A percentile compares a stretch with the other conserved stretches of the same genome.
These are phyloP conservation scores for Sesia bembeciformis DNA, from an alignment of 2,888 invertebrate genomes.

Conservation along the genomic window DNA sequence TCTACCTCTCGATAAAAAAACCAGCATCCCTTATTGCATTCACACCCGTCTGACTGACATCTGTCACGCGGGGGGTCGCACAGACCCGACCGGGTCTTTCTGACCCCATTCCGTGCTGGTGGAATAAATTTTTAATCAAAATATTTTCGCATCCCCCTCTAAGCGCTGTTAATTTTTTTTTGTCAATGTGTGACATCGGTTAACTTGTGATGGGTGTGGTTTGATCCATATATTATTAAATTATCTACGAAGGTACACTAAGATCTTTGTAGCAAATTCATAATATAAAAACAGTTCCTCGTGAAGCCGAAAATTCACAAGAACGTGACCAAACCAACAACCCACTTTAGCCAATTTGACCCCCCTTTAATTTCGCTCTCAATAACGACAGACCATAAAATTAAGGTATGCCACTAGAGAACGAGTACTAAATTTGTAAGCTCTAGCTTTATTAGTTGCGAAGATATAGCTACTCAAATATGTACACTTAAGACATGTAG, in stretches of 20 bases:
- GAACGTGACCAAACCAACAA: no score
- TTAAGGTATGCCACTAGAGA: no score
- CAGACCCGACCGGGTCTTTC: conserved; percentile 1
- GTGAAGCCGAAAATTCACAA: no score
- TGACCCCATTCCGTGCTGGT: conserved; percentile 46
- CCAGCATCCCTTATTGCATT: conserved; percentile 29
- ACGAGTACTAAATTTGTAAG: no score
- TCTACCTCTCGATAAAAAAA: background rate
- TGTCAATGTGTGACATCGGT: conserved; percentile 52
- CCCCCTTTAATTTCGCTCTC: no score
- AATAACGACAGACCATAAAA: no score
- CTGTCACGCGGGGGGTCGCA: conserved; percentile 34
- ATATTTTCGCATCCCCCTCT: conserved; percentile 52
- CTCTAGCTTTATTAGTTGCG: no score
- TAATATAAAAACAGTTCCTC: no score
- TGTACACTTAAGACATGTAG: no score
- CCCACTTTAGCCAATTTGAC: no score
- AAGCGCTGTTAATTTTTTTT: conserved; percentile 51
- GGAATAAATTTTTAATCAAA: conserved; percentile 71
- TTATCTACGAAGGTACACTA: conserved; percentile 4
- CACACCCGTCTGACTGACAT: conserved; percentile 54
- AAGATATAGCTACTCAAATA: no score
- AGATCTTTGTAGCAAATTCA: no score
- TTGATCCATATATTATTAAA: conserved; percentile 23
- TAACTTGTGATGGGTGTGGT: conserved; percentile 45